Base-by-base conservation (phyloP, 2,797 vertebrate species). In the Sparidentex hasta region DNA sequence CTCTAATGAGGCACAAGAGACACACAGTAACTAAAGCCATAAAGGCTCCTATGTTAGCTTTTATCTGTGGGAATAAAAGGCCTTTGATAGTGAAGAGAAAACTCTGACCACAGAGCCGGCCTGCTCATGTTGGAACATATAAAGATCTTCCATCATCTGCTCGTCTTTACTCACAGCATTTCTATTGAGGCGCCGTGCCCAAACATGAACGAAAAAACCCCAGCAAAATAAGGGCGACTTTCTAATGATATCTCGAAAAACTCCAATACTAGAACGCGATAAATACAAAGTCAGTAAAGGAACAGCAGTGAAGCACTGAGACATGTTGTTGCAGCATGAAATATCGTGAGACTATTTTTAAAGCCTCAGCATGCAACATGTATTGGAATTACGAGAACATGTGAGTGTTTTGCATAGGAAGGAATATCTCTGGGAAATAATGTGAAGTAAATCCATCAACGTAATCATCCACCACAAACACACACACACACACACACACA, bases 81-180 rank as follows among this genome's bases (percentile, higher is more conserved):
- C 90, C 83, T 78, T 86, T 90, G 87, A 89, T 81, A 86, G 83
- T 52, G 52, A 54, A 44, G 68, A 84, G 72, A 76, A 79, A 83
- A 81, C 74, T 81, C 57, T 80, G 90, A 90, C 93, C 87, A 71
- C 89, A 89, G 69, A 62, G 63, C 61, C 25, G 52, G 33, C 23
- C 52, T 52, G 56, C 41, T 92, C 93, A 65, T 84, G 93, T 90
- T 69, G 51, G 72, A 71, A 87, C 93, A 90, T 9, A 51, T 41
- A 87, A 67, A 69, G 66, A 25, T n/a, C 71, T 66, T 12, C 61
- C 59, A 70, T 76, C 25, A 67, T 33, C 48, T n/a, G 56, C 59
- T 44, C 1, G 61, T 68, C 57, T 48, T 73, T 13, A 71, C 48
- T 57, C 33, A 55, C 21, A 51, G 14, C 23, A 2, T 55, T 52